These are phyloP conservation scores for Chaetodon trifascialis DNA, from an alignment of 2,113 vertebrate species.

Conservation along the genomic window DNA sequence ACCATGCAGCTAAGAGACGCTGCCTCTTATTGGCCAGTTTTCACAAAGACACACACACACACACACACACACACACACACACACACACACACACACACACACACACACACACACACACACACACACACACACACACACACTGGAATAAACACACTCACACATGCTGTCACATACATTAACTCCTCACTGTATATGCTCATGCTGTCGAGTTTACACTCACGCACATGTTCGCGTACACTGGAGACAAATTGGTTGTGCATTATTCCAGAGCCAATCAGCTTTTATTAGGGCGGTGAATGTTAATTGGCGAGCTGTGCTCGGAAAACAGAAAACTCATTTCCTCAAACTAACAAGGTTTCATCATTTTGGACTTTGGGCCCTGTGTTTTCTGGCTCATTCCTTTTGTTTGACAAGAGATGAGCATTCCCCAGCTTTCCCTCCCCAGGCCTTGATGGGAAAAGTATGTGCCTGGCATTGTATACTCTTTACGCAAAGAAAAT, in stretches of 20 bases:
- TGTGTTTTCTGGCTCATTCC: constrained; percentile 61
- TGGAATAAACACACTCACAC: neutral
- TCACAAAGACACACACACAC: neutral
- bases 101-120: neutral
- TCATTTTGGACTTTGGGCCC: constrained; percentile 63
- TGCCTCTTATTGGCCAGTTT: constrained; percentile 1
- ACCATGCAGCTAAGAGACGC: constrained; percentile 14
- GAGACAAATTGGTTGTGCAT: constrained; percentile 57
- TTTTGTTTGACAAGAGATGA: constrained; percentile 74
- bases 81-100: neutral
- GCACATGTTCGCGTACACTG: constrained; percentile 20
- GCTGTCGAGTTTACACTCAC: constrained; percentile 14
- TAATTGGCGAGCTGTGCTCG: constrained; percentile 68
- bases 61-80: neutral
- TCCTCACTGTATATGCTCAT: constrained; percentile 12
- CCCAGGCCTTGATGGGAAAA: constrained; percentile 63
- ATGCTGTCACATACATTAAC: neutral
- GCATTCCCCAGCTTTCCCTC: constrained; percentile 39
- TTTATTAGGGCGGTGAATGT: constrained; percentile 69
- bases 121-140: neutral
- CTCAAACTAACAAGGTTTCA: constrained; percentile 66
- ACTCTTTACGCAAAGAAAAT: constrained; percentile 57
- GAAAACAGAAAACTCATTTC: constrained; percentile 66
- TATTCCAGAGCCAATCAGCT: constrained; percentile 71
- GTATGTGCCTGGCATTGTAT: constrained; percentile 64